A percentile compares a stretch with the other conserved stretches of the same genome.
phyloP scores from a whole-genome alignment of 2,113 vertebrate genomes.

The Scomber japonicus region DNA sequence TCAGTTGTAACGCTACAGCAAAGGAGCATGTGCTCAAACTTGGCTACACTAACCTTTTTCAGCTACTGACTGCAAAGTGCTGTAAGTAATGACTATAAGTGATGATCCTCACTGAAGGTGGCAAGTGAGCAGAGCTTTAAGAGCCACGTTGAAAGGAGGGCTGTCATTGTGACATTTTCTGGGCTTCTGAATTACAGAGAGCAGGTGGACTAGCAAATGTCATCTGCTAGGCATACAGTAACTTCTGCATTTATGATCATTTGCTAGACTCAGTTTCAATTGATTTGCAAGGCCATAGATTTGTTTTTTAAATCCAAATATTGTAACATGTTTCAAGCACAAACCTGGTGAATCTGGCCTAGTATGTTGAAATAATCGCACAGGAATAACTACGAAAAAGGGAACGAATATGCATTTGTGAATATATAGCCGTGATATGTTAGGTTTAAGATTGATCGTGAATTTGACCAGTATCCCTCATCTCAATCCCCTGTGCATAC shows the following conservation, averaged over 20 bases:
- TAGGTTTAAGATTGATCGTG: conserved; percentile 77
- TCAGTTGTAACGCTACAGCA: conserved; percentile 58
- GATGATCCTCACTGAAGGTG: conserved; percentile 67
- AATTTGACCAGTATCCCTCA: conserved; percentile 83
- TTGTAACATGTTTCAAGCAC: conserved; percentile 8
- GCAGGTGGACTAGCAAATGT: conserved; percentile 71
- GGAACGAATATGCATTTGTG: conserved; percentile 56
- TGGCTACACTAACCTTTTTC: conserved; percentile 66
- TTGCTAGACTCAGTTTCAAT: conserved; percentile 21
- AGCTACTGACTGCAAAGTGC: conserved; percentile 67
- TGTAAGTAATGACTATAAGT: conserved; percentile 77
- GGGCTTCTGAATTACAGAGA: conserved; percentile 68
- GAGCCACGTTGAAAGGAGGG: conserved; percentile 69
- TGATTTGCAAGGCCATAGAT: conserved; percentile 24
- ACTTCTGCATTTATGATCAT: conserved; percentile 43
- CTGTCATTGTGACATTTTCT: conserved; percentile 76
- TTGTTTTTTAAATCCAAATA: conserved; percentile 41
- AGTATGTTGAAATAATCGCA: conserved; percentile 37
- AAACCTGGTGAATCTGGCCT: conserved; percentile 44
- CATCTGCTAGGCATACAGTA: conserved; percentile 58
- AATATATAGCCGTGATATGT: conserved; percentile 51
- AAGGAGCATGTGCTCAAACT: conserved; percentile 61
- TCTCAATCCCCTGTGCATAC: conserved; percentile 80
- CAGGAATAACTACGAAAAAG: conserved; percentile 51
- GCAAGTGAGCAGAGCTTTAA: conserved; percentile 59